Conservation (phyloP, 1,140 invertebrate species). For the Neodiprion virginianus region DNA sequence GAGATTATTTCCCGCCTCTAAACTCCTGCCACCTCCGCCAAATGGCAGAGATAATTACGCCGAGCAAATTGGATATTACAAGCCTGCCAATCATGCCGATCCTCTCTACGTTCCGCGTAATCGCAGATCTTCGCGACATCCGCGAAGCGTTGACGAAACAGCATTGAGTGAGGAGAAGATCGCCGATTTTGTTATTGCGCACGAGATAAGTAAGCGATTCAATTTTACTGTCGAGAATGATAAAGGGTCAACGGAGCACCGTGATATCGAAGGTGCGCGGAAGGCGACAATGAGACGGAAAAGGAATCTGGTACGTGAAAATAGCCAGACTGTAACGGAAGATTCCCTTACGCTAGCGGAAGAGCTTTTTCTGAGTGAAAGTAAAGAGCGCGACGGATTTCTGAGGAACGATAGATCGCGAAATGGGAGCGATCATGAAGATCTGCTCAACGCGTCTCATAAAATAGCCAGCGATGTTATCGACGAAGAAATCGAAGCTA, state of each 20-base stretch:
- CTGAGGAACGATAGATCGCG: constrained; percentile 9
- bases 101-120: background rate
- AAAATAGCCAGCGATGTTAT: constrained; percentile 38
- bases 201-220: background rate
- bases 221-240: background rate
- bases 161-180: background rate
- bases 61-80: constrained; percentile 19
- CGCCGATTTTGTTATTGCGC: constrained; percentile 2
- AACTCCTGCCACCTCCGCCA: constrained; percentile 34
- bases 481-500: constrained; percentile 42
- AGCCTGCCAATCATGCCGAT: background rate
- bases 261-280: background rate
- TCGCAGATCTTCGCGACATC: background rate
- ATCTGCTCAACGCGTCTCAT: constrained; percentile 40
- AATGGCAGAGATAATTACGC: constrained; percentile 30
- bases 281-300: background rate
- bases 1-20: constrained; percentile 3
- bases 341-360: too few species aligned
- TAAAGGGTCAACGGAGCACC: background rate
- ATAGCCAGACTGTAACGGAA: too few species aligned
- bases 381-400: constrained; percentile 1
- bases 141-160: background rate
- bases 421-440: constrained; percentile 12
- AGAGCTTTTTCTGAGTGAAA: background rate
- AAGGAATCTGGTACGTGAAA: constrained; percentile 6